Base-by-base conservation (phyloP, 1,140 invertebrate genomes). In the Orchesella cincta region DNA sequence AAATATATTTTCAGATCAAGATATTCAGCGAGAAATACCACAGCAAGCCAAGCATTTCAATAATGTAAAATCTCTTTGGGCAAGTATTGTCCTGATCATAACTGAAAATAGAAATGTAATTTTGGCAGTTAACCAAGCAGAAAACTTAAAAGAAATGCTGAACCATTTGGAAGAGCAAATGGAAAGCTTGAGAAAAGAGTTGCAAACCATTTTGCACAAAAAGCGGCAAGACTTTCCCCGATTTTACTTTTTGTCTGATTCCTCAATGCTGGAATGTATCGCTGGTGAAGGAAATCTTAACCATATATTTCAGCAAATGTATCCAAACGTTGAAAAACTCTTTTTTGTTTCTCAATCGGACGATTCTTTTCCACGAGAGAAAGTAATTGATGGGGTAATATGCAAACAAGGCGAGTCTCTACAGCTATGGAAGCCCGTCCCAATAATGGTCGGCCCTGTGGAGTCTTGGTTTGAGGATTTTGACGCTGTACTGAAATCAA, bases 211-310 rank as follows among this genome's bases (percentile, higher is more conserved):
- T 33, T n/a, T 67, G 8, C 62, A 67, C 1, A 33, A 31, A 5
- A 31, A 5, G 33, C 62, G 62, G 8, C 26, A 67, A 16, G 62
- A 33, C 8, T 67, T 67, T 33, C 62, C 28, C 8, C 2, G 62
- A 29, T 33, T 67, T 33, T 67, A 67, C 62, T 67, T 67, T 67
- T 29, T 67, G 2, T 14, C 28, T 8, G 62, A 67, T 67, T 26
- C 8, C 20, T 8, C 8, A 12, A 8, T 46, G 8, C 39, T 46
- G 39, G 39, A 46, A 46, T 46, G 8, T 8, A 46, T 46, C 20
- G 39, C 39, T 12, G 20, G 20, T 46, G 8, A 8, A 20, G 39
- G 39, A 46, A 46, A 46, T 46, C 39, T 20, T 46, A 12, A n/a
- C n/a, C n/a, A n/a, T n/a, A n/a, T n/a, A n/a, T n/a, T n/a, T n/a